Evolutionary conservation across 1,140 invertebrate species (phyloP), one percentile per base, ranked within the genome.

Genomic region (Globodera rostochiensis): DNA sequence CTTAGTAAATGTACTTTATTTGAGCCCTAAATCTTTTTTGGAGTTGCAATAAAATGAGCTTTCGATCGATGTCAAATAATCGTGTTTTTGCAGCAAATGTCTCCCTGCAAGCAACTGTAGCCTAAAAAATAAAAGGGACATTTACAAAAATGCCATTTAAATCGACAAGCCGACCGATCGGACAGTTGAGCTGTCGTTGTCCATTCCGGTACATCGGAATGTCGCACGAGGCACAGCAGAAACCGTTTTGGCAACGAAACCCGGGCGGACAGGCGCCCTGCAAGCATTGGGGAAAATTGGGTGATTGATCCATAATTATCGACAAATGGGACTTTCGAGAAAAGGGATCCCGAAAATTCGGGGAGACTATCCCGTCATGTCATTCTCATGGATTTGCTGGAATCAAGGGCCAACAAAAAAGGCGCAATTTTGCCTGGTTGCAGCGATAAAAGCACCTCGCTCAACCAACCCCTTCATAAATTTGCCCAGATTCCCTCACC

Each of bases 171-270:
- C 47, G 21, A 78, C 77, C 77, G 11, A n/a, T n/a, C 11, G 77
- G 64, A 78, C 77, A 78, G 21, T 21, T 70, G 1, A 69, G 8
- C 50, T 78, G 77, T 11, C 77, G 25, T n/a, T 78, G 77, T 36
- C 77, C 77, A 46, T 78, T 78, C 5, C 64, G 11, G 15, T 77
- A 64, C 25, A 49, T 47, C 64, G 70, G 8, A 46, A 45, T 78
- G 60, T 47, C 46, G 73, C 86, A 87, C 13, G 80, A 81, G 7
- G 86, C 69, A 74, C 86, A 87, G 49, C 86, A 87, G 53, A 77
- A 87, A n/a, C 86, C 86, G 77, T 83, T 83, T 36, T 87, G 81
- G 50, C 86, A 87, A 15, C 70, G 69, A 70, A 77, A 87, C 13
- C 86, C 86, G 25, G 73, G 69, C 19, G 85, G 74, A 76, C 86